Evolutionary conservation across 2,888 invertebrate species (phyloP).

Genomic region (Caenorhabditis japonica): DNA sequence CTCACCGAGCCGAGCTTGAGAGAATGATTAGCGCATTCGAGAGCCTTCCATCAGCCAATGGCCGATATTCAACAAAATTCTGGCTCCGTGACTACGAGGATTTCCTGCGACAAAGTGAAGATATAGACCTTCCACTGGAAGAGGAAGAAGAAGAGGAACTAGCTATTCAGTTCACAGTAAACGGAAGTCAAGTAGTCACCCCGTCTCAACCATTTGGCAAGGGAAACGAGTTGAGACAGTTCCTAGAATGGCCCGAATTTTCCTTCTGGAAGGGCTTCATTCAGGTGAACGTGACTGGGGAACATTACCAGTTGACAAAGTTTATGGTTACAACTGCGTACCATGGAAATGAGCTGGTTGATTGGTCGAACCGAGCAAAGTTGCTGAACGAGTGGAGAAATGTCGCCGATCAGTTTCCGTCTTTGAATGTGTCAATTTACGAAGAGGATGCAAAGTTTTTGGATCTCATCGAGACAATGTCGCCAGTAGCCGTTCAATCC

Average conservation of each 20-base stretch:
- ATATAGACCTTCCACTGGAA: constrained; percentile 61
- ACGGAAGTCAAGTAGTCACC: constrained; percentile 51
- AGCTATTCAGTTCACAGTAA: constrained; percentile 53
- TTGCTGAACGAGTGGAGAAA: constrained; percentile 69
- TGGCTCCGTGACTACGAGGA: constrained; percentile 72
- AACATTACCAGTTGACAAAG: constrained; percentile 59
- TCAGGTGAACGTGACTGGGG: constrained; percentile 55
- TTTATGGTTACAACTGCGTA: constrained; percentile 75
- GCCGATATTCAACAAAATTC: constrained; percentile 73
- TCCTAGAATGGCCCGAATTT: constrained; percentile 76
- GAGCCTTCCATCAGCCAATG: constrained; percentile 67
- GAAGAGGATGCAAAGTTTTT: constrained; percentile 75
- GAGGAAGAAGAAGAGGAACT: constrained; percentile 57
- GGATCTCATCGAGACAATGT: constrained; percentile 71
- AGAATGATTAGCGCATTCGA: constrained; percentile 66
- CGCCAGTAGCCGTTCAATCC: constrained; percentile 71
- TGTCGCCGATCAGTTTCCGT: constrained; percentile 73
- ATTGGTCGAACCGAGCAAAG: constrained; percentile 72
- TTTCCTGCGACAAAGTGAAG: constrained; percentile 63
- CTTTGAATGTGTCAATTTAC: constrained; percentile 70
- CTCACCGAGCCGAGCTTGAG: constrained; percentile 38
- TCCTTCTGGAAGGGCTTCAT: constrained; percentile 76
- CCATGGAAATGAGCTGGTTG: constrained; percentile 65
- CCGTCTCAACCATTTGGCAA: constrained; percentile 34
- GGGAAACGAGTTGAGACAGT: constrained; percentile 70